Evolutionary conservation across 2,113 vertebrate species (phyloP), one percentile per base, ranked within the genome.

Genomic region (Micronycteris hirsuta): DNA sequence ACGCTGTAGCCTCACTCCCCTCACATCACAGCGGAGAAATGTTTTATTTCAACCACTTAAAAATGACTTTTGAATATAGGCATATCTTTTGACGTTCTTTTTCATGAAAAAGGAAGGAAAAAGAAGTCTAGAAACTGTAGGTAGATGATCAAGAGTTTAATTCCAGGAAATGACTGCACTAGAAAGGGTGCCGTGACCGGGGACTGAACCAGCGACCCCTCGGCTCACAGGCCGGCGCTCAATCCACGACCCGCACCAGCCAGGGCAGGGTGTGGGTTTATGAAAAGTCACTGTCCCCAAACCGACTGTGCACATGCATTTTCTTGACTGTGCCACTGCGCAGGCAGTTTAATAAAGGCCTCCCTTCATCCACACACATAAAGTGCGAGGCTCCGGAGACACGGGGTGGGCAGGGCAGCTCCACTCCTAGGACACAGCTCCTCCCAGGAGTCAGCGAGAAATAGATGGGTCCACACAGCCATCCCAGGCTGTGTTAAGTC

Each of bases 391-490:
- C 10, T 71, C 45, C 52, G 47, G 47, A 54, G 24, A 49, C 20
- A 9, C 0, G 14, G n/a, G 14, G 58, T 38, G 36, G 36, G 45
- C 1, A 36, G 6, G 19, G 47, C 0, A 41, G n/a, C 33, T 49
- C 5, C 67, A 10, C 22, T 84, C 4, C 49, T 19, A 61, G 38
- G 47, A 73, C 8, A 26, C 17, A 61, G 16, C 61, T 58, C 70
- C 22, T 87, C 24, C 31, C 4, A 56, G n/a, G 5, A 68, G n/a
- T 83, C 7, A 54, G 17, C 5, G 33, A 89, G 61, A 31, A 77
- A 24, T 33, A 65, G 68, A 76, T 16, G 80, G 70, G 76, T 7
- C 20, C 0, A 31, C 9, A 84, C 20, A 68, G 41, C 49, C 17
- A 54, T 83, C 58, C 2, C 45, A 70, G 19, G 5, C 47, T 86